Evolutionary conservation across 2,888 invertebrate species (phyloP), one percentile per base, ranked within the genome.

Genomic region (Acanthosepion pharaonis): DNA sequence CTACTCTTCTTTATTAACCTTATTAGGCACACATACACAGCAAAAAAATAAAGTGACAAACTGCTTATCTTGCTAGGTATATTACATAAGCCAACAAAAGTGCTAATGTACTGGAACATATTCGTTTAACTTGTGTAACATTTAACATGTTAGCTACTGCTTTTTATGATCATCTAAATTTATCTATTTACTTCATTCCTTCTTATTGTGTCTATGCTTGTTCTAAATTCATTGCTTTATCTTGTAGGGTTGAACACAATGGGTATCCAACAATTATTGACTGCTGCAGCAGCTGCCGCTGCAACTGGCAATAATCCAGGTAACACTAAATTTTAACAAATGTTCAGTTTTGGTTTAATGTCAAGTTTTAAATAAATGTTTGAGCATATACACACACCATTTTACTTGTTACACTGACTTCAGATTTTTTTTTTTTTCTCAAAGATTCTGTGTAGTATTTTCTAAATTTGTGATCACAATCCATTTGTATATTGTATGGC

Each of bases 201-300:
- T 55, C 20, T 20, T 18, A 5, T 59, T 23, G 20, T 59, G 20
- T 20, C 23, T 59, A 5, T 20, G 20, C 23, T 59, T 20, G 3
- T 28, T 78, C 11, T 78, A 78, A 78, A 33, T 78, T 33, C n/a
- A 9, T 15, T 78, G 1, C 9, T n/a, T 78, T 78, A 4, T 92
- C 49, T 93, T 93, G 6, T 96, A 96, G 97, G 97, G 96, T 95
- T 97, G 95, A 97, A 97, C 96, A 96, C 97, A 94, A 95, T 97
- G 95, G 97, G 97, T 95, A 96, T 98, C 95, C 98, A 97, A 96
- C 98, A 97, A 96, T 96, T 98, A 95, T 96, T 97, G 95, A 96
- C 97, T 92, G 96, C 96, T 51, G 96, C 97, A 59, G 96, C 97
- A 94, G 97, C 97, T 25, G 95, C 93, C 48, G 94, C 96, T 18